These are phyloP conservation scores for Megatriorchis doriae DNA, from an alignment of 2,113 vertebrate species.

Conservation along the genomic window DNA sequence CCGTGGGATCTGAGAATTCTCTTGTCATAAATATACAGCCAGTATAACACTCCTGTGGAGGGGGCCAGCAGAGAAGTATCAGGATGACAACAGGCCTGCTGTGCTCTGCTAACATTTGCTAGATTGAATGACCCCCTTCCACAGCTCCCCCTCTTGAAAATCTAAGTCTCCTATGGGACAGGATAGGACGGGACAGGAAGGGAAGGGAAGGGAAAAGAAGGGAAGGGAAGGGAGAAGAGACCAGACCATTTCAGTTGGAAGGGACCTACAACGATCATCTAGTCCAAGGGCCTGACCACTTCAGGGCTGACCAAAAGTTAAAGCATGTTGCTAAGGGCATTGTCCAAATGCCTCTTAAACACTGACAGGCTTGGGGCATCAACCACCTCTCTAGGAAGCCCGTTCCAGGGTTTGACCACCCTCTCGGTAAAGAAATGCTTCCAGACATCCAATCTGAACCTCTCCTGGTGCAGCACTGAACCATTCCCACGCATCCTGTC, in stretches of 20 bases:
- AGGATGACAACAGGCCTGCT: background rate
- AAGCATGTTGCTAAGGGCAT: background rate
- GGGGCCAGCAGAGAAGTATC: background rate
- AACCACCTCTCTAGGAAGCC: background rate
- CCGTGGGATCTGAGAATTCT: background rate
- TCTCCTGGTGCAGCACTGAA: background rate
- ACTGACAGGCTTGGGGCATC: background rate
- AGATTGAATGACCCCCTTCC: background rate
- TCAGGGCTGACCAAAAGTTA: background rate
- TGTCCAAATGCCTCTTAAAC: background rate
- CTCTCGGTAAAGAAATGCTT: accelerated
- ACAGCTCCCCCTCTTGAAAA: background rate
- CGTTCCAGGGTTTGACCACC: background rate
- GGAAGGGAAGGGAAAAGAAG: background rate
- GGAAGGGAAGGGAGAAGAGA: background rate
- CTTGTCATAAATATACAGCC: background rate
- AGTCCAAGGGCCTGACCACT: background rate
- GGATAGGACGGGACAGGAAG: background rate
- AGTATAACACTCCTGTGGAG: background rate
- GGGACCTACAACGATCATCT: background rate
- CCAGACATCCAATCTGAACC: background rate
- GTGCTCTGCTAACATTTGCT: background rate
- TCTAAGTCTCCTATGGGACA: background rate
- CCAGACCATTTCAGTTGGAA: background rate
- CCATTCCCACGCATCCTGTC: accelerated